Percentiles rank a stretch among this genome's conserved stretches.
Evolutionary conservation across 2,888 invertebrate species (phyloP).

Genomic region (Chironomus riparius): DNA sequence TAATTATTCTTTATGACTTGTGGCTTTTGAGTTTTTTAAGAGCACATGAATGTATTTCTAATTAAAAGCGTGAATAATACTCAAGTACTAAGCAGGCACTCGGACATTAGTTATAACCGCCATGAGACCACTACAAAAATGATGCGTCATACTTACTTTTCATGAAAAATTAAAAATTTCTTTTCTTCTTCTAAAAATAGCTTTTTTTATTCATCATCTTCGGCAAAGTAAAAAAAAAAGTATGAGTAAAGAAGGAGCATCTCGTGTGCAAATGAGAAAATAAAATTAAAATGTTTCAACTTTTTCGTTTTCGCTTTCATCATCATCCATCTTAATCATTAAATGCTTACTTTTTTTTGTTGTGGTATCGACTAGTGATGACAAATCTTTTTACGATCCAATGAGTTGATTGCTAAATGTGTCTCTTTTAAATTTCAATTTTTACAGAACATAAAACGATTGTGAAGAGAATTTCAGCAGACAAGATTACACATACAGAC

Average conservation of each 20-base stretch:
- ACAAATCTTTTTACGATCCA: not conserved
- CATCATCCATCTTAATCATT: not conserved
- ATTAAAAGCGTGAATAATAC: too few relatives aligned
- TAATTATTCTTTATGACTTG: too few relatives aligned
- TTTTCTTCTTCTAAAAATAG: too few relatives aligned
- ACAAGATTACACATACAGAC: not conserved
- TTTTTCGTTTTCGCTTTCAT: not conserved
- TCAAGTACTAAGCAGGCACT: too few relatives aligned
- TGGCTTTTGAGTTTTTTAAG: too few relatives aligned
- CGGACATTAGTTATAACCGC: too few relatives aligned
- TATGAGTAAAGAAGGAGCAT: not conserved
- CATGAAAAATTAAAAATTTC: too few relatives aligned
- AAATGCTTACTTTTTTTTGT: not conserved
- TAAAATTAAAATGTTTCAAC: not conserved
- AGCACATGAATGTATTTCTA: too few relatives aligned
- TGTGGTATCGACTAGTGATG: not conserved
- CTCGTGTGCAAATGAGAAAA: not conserved
- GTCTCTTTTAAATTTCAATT: not conserved
- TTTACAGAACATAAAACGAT: constrained; percentile 11
- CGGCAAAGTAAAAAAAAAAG: too few relatives aligned
- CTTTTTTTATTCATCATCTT: too few relatives aligned
- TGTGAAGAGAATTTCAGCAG: not conserved
- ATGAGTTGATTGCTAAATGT: not conserved
- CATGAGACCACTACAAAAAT: not conserved
- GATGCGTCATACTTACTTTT: not conserved